Base-by-base conservation (phyloP, 2,888 invertebrate species). In the Lacanobia oleracea region DNA sequence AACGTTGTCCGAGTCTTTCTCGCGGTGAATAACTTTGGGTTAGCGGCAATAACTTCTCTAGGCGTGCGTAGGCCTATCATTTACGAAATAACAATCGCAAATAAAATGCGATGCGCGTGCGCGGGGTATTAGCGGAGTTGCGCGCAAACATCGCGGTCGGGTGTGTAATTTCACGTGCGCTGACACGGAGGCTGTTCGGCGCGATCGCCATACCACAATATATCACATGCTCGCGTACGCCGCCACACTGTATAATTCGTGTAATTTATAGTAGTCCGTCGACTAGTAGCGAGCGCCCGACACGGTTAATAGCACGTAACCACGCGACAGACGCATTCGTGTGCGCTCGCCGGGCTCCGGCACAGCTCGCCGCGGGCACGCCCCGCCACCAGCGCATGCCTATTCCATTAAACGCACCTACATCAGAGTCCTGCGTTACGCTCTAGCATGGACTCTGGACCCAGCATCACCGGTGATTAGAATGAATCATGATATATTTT, bases 161-260 rank as follows among this genome's bases (percentile, higher is more conserved):
- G 91, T 92, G 93, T 94, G 94, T 94, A 95, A 95, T 95, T 95
- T 94, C 91, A 90, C 92, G 92, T 92, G 86, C 91, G 94, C 93
- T 94, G 95, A 94, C 93, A 94, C 91, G 91, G 87, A 86, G 90
- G 87, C 88, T 89, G 89, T 89, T 85, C 88, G 82, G 84, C 82
- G 88, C 86, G 88, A 88, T 88, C 88, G 92, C 92, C 88, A 91
- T 92, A 90, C 92, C 88, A 92, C 94, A 94, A 94, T 95, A 96
- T 95, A 95, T 96, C 95, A 95, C 95, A 89, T 85, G 92, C 89
- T 87, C 89, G 92, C 92, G 91, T 91, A 90, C 88, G 87, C 91
- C 88, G 89, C 90, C 89, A 89, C 91, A 90, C 90, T 91, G 93
- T 95, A 94, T 96, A 95, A 95, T 95, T 95, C 95, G 94, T 93